Evolutionary conservation across 37 sponge, comb jelly and placozoan species (phyloP), one percentile per base, ranked within the genome.

Genomic region (Agelas oroides): DNA sequence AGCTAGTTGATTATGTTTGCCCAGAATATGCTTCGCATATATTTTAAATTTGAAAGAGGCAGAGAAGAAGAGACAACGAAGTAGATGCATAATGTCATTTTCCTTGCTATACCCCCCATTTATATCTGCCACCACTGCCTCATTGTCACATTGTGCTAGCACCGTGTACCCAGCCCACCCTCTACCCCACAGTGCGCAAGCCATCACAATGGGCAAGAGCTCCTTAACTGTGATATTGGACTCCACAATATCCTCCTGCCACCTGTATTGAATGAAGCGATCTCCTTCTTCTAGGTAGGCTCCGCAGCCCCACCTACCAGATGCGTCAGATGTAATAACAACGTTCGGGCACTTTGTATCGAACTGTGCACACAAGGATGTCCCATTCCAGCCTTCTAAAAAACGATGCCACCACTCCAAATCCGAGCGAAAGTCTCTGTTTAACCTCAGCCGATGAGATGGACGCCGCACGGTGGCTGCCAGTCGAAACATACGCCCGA

Each of bases 201-300:
- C 76, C 30, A 85, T 12, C 13, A 79, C 80, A 27, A 79, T 34
- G 0, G 85, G 80, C 24, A 79, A 40, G 17, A 85, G 60, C 75
- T 90, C 91, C 55, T 79, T 90, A 0, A 77, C 11, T 63, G 80
- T 72, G 53, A 85, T 70, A 57, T 67, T 33, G n/a, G 25, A 21
- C 28, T 23, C 55, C 1, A 5, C 17, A 54, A 28, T 53, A 20
- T 28, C 12, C 21, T 12, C 70, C 28, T 70, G 70, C 81, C 81
- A 81, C 59, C 8, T 3, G 46, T 46, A 46, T 12, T 46, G 46
- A 46, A 46, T 12, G 6, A 3, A 46, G 46, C 46, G 8, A 3
- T 46, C 46, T 8, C 46, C 46, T 46, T 46, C 46, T 8, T 46
- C 8, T 46, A 46, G 6, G 46, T 46, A 21, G 62, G 46, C 46